phyloP scores from a whole-genome alignment of 2,888 invertebrate genomes.

The Ennomos quercinarius region DNA sequence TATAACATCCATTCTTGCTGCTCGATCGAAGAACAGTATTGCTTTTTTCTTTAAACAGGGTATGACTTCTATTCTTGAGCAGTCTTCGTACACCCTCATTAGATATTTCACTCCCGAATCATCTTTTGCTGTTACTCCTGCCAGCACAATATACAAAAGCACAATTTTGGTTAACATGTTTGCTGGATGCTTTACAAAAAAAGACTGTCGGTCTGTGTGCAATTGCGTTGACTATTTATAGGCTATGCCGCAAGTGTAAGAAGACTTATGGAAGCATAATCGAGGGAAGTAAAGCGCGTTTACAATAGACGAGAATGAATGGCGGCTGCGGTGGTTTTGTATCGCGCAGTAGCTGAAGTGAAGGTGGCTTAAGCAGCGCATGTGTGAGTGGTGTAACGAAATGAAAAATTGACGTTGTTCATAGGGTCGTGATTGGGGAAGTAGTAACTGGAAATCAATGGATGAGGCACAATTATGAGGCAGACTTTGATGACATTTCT shows the following conservation, averaged over 20 bases:
- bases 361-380: constrained; percentile 24
- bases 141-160: constrained; percentile 53
- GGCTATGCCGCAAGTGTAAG: constrained; percentile 47
- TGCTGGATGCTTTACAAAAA: constrained; percentile 74
- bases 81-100: constrained; percentile 91
- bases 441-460: constrained; percentile 17
- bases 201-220: constrained; percentile 79
- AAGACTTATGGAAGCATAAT: constrained; percentile 54
- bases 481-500: too few relatives aligned
- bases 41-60: constrained; percentile 94
- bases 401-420: constrained; percentile 56
- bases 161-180: constrained; percentile 56
- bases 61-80: constrained; percentile 88
- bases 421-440: constrained; percentile 48
- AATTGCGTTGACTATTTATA: constrained; percentile 73
- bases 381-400: constrained; percentile 59
- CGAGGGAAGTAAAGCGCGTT: constrained; percentile 52
- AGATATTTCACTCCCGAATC: constrained; percentile 88
- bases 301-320: constrained; percentile 35
- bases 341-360: constrained; percentile 29
- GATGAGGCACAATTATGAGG: constrained; percentile 24
- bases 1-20: constrained; percentile 89
- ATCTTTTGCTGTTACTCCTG: constrained; percentile 57
- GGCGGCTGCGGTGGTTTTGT: constrained; percentile 31
- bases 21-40: constrained; percentile 91